Evolutionary conservation across 1,140 invertebrate genomes (phyloP).

Genomic region (Myzus persicae): DNA sequence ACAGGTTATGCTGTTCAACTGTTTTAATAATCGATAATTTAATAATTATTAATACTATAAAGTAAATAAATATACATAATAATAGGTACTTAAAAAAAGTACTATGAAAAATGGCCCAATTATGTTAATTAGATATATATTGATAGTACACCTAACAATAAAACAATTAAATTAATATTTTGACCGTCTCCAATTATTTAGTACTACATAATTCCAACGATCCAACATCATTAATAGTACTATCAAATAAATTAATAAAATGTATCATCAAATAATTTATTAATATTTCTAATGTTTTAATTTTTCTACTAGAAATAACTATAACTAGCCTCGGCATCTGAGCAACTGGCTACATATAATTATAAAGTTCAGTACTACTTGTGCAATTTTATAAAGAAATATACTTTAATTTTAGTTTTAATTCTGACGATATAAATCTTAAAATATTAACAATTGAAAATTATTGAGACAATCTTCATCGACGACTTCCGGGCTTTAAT

Average conservation of each 20-base stretch:
- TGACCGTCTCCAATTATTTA: neutral
- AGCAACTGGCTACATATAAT: neutral
- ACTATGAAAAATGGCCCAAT: neutral
- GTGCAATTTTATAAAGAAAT: neutral
- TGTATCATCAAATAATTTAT: neutral
- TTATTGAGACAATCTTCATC: neutral
- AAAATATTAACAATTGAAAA: neutral
- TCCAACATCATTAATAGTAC: neutral
- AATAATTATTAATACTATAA: neutral
- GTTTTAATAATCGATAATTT: neutral
- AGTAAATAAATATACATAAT: neutral
- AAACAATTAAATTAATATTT: constrained; percentile 8
- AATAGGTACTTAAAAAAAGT: neutral
- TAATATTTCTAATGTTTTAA: neutral
- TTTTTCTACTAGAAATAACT: neutral
- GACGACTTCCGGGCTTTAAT: neutral
- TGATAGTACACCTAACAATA: neutral
- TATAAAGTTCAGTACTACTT: neutral
- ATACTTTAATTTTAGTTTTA: neutral
- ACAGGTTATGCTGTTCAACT: neutral
- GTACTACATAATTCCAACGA: neutral
- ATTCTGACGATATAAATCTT: neutral
- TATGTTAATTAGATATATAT: neutral
- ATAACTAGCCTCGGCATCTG: neutral
- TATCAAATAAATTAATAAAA: constrained; percentile 14